Percentiles rank a stretch among this genome's conserved stretches.
phyloP scores from a whole-genome alignment of 2,888 invertebrate genomes.

The Drosophila rubida region DNA sequence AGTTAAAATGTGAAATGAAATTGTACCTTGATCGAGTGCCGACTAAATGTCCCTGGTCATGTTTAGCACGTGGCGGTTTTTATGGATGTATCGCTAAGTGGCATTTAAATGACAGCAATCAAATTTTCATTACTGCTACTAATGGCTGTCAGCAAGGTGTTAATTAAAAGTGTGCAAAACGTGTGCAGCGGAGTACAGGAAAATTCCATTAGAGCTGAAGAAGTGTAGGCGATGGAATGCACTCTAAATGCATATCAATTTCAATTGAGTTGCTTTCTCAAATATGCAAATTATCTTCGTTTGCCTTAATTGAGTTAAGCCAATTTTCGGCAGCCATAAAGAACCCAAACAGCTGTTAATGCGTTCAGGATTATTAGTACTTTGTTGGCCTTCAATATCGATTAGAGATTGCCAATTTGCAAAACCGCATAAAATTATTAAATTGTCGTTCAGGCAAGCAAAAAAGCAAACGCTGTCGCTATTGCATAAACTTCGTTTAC shows the following conservation, averaged over 20 bases:
- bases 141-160: conserved; percentile 56
- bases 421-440: background rate
- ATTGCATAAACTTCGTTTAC: background rate
- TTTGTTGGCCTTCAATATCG: background rate
- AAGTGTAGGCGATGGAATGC: background rate
- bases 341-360: background rate
- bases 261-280: background rate
- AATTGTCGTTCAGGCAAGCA: background rate
- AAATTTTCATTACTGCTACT: conserved; percentile 47
- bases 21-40: background rate
- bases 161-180: conserved; percentile 31
- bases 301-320: background rate
- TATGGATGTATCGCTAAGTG: conserved; percentile 31
- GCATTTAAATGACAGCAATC: background rate
- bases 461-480: background rate
- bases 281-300: background rate
- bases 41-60: background rate
- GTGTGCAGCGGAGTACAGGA: background rate
- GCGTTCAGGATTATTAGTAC: too few species aligned
- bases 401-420: background rate
- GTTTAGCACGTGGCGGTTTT: conserved; percentile 32
- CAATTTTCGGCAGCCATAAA: background rate
- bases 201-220: background rate
- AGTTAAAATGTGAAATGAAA: too few species aligned
- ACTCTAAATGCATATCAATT: background rate